phyloP scores from a whole-genome alignment of 2,888 invertebrate species.

The Acanthosepion pharaonis region DNA sequence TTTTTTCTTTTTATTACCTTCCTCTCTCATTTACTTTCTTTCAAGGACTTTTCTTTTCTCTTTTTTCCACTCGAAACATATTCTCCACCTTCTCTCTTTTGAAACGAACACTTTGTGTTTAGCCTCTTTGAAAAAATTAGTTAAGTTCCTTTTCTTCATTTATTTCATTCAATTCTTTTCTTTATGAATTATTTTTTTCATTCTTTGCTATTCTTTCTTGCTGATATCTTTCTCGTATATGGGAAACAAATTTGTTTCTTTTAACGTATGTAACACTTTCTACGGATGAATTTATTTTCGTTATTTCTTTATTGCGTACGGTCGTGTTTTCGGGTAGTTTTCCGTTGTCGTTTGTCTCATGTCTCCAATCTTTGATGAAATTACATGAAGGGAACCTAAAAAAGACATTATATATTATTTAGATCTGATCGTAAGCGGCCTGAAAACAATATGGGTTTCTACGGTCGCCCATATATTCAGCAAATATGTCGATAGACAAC shows the following conservation, averaged over 20 bases:
- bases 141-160: too few species aligned
- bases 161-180: background rate
- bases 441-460: background rate
- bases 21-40: too few species aligned
- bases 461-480: background rate
- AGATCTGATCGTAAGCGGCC: background rate
- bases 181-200: background rate
- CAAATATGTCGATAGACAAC: background rate
- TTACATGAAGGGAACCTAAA: background rate
- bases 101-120: too few species aligned
- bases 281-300: background rate
- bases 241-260: background rate
- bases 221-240: background rate
- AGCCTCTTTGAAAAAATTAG: too few species aligned
- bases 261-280: background rate
- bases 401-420: background rate
- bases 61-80: too few species aligned
- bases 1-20: too few species aligned
- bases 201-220: background rate
- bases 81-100: too few species aligned
- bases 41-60: too few species aligned
- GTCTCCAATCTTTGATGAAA: background rate
- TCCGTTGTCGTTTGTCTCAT: background rate
- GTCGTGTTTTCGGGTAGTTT: background rate
- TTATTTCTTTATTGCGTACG: background rate